Percentiles rank a stretch among this genome's conserved stretches.
Evolutionary conservation across 2,113 vertebrate genomes (phyloP).

Genomic region (Andinoacara biseriatus): DNA sequence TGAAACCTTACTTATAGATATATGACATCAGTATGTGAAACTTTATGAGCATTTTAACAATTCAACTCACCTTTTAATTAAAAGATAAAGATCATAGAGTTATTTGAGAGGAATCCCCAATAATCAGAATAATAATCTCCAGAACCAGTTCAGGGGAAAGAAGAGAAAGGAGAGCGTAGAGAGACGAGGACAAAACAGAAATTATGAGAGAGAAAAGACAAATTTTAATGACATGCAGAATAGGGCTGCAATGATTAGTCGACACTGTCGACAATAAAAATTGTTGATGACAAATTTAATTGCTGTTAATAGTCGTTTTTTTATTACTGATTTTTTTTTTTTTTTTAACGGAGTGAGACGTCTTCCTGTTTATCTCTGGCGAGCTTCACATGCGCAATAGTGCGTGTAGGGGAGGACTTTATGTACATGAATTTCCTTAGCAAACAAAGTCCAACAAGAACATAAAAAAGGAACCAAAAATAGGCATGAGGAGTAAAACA

Average conservation of each 20-base stretch:
- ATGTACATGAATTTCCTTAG: neutral
- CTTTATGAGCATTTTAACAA: neutral
- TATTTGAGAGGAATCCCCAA: neutral
- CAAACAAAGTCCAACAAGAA: neutral
- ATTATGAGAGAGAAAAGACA: neutral
- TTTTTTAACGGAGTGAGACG: too few relatives aligned
- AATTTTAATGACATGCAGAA: neutral
- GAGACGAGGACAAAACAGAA: too few relatives aligned
- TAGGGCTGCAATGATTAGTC: too few relatives aligned
- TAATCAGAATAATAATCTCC: neutral
- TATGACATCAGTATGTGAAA: too few relatives aligned
- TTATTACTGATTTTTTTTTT: too few relatives aligned
- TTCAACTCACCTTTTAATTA: neutral
- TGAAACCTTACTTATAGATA: neutral
- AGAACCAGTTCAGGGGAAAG: neutral
- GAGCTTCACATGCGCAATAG: too few relatives aligned
- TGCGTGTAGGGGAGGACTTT: neutral
- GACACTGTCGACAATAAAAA: too few relatives aligned
- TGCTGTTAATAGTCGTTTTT: too few relatives aligned
- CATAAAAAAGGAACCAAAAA: neutral
- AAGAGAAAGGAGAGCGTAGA: too few relatives aligned
- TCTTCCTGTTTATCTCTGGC: too few relatives aligned
- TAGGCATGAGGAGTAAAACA: neutral
- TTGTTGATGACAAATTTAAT: too few relatives aligned
- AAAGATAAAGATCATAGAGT: neutral